Evolutionary conservation across 2,113 vertebrate species (phyloP).

Genomic region (Pithys albifrons): DNA sequence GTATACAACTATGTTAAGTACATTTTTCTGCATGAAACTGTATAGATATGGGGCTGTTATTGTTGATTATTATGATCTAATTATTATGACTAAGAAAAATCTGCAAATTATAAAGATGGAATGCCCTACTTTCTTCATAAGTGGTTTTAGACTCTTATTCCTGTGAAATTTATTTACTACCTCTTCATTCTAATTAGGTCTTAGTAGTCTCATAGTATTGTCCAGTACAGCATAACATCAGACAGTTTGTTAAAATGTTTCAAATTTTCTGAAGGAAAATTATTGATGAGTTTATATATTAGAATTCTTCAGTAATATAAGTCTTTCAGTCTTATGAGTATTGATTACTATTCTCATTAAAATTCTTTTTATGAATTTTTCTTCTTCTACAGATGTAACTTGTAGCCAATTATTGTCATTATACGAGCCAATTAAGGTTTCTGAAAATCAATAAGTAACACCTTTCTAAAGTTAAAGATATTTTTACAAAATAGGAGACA

Average conservation of each 20-base stretch:
- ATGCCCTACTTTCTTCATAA: background rate
- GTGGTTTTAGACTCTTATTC: background rate
- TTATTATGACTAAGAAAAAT: background rate
- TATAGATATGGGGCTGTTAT: background rate
- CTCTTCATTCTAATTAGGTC: background rate
- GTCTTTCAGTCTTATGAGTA: background rate
- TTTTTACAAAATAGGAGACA: background rate
- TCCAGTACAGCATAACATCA: background rate
- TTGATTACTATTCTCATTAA: background rate
- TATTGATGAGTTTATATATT: background rate
- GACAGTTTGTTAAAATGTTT: background rate
- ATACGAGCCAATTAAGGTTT: background rate
- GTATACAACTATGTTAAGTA: background rate
- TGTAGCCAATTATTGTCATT: background rate
- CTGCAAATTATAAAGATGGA: background rate
- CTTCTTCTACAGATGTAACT: background rate
- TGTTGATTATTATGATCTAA: background rate
- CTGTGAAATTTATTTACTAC: background rate
- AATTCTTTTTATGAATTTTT: background rate
- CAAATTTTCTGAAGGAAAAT: background rate
- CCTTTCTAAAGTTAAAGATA: background rate
- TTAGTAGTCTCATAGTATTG: background rate
- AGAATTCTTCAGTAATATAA: background rate
- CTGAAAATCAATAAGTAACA: background rate
- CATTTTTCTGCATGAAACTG: background rate